Conservation (phyloP, 2,113 vertebrate genomes). For the Illadopsis cleaveri region DNA sequence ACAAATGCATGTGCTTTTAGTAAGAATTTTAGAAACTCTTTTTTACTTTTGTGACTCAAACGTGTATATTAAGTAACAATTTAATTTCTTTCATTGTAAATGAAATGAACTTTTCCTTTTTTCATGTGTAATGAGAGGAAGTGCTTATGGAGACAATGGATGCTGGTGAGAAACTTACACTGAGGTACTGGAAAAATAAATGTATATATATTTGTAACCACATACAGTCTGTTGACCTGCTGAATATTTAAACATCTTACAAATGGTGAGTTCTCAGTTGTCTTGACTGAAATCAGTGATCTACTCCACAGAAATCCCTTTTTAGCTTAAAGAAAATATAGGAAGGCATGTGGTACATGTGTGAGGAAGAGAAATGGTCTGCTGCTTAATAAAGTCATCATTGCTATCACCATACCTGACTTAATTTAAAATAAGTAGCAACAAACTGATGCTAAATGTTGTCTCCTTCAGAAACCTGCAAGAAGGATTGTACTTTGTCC, state of each 20-base stretch:
- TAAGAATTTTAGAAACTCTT: not conserved
- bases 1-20: not conserved
- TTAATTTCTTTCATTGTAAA: not conserved
- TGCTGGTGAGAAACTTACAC: not conserved
- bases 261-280: not conserved
- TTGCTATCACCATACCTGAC: not conserved
- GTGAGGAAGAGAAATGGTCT: not conserved
- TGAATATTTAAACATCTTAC: not conserved
- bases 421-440: not conserved
- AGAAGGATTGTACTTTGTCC: not conserved
- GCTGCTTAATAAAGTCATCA: not conserved
- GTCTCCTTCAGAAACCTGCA: not conserved
- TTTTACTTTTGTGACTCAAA: not conserved
- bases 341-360: not conserved
- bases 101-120: not conserved
- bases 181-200: not conserved
- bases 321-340: not conserved
- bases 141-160: not conserved
- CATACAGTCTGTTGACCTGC: not conserved
- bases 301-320: not conserved
- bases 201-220: not conserved
- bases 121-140: not conserved
- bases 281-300: not conserved
- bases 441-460: not conserved
- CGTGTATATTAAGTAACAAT: not conserved